Evolutionary conservation across 64 coral and sea anemone species (phyloP), one percentile per base, ranked within the genome.

Genomic region (Porites lutea): DNA sequence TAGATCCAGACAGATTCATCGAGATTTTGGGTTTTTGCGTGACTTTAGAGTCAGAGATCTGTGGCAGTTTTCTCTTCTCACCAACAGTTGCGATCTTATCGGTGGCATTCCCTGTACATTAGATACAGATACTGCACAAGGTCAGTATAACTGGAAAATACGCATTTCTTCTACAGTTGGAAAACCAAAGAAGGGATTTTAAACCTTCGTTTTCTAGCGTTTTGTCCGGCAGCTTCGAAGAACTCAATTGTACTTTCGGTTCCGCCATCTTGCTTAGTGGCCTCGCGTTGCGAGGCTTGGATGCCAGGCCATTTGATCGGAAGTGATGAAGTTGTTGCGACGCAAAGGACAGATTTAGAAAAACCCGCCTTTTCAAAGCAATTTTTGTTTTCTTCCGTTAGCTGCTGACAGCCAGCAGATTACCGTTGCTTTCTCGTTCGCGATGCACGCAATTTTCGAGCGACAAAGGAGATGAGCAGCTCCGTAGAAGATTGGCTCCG

Each of bases 401-500:
- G 63, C 52, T 23, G 9, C 19, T 84, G 19, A 68, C 68, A 67
- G 12, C 81, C 21, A 61, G 37, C 45, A 22, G 9, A 52, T 84
- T 65, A 45, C n/a, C 62, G 8, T 51, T 46, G 64, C 48, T 52
- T 65, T 67, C 8, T n/a, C 52, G 19, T 6, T 84, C 81, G 63
- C 16, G 81, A 84, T 69, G 81, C 64, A 22, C 46, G 9, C 52
- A 68, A 84, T 48, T 68, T 69, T 53, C 52, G 62, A 84, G 19
- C 63, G 81, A 10, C 62, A 84, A 52, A 84, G 19, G 81, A 84
- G 44, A 93, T 93, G 91, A 93, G 82, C 59, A 93, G 91, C 43
- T 87, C 88, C 19, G 97, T 99, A 19, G 97, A 99, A 74, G 97
- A 99, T 68, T 99, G 97, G 97, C 92, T 99, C 61, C 94, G 97